Base-by-base conservation (phyloP, 2,888 invertebrate genomes). In the Dynastes tityus region DNA sequence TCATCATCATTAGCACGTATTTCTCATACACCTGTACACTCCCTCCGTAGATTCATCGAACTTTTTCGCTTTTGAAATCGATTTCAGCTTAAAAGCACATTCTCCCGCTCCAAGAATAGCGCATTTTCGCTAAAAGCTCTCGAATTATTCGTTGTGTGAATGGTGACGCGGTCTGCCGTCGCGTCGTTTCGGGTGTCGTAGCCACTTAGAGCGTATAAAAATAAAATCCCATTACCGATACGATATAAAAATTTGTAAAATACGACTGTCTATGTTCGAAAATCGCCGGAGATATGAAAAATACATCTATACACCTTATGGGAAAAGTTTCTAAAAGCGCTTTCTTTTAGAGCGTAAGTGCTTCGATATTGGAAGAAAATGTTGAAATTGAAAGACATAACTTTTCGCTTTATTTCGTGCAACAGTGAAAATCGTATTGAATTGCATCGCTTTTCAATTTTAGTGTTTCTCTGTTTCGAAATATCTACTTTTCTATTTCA, bases 41-140 rank as follows among this genome's bases (percentile, higher is more conserved):
- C 16, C 55, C n/a, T 16, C 16, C 4, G n/a, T 45, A 45, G 55
- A n/a, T 55, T n/a, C n/a, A n/a, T 16, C 55, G 55, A 55, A 55
- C 55, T 16, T 55, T 55, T 55, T 55, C 55, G 55, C 55, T 55
- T 55, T 55, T n/a, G 16, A 55, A 55, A 55, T 55, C 55, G 55
- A 55, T 55, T 55, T 55, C n/a, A 55, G 55, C 55, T 55, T 55
- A 55, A 55, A 55, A 55, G 5, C 55, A n/a, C n/a, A 13, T 55
- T 55, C 13, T 55, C 55, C 16, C 55, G 55, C 55, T 55, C n/a
- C n/a, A 1, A 16, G 55, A 55, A 55, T 55, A 55, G 55, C 55
- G 16, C 13, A 9, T 55, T n/a, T 55, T 16, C 55, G 55, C 16
- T n/a, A 3, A 55, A 55, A 55, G 5, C 1, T 55, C 55, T n/a